Evolutionary conservation across 2,113 vertebrate species (phyloP), one percentile per base, ranked within the genome.

Genomic region (Donacobius atricapilla): DNA sequence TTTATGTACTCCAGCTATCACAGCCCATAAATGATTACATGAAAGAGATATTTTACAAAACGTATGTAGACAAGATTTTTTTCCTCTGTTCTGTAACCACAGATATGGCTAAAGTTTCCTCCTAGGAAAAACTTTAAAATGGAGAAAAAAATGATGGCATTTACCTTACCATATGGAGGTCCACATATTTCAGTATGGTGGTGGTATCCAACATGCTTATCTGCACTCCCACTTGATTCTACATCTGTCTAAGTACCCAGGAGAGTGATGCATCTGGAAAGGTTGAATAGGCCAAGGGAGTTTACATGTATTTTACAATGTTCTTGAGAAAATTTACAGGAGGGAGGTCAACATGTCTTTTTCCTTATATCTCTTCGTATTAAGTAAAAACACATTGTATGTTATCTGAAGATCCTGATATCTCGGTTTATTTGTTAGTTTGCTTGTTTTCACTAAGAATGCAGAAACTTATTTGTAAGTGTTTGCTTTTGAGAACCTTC

Each of bases 231-330:
- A 96, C 94, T 48, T 85, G 50, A 87, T 73, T 86, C 30, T 47
- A 80, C 92, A 88, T 91, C 96, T 93, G 83, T 72, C 87, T 92
- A 70, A 87, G 85, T 96, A 90, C 78, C 87, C 89, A 73, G 71
- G 87, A 95, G 93, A 94, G 87, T 1, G 23, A 92, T 87, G 93
- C 96, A 97, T 98, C 96, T 98, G 98, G 97, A 97, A 98, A 98
- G 97, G 87, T 83, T 94, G 94, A 95, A 84, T 20, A 90, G 91
- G 77, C 85, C 57, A 84, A 95, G 81, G 91, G 84, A 96, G 84
- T 84, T 89, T 47, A 94, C 89, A 86, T 70, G 45, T 81, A 91
- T 96, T 96, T 94, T 95, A 91, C 75, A 95, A 94, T 86, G 87
- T 93, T 94, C 54, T 92, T 90, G 65, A 95, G 71, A 80, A 92